phyloP scores from a whole-genome alignment of 2,888 invertebrate genomes.

The Strigamia maritima region DNA sequence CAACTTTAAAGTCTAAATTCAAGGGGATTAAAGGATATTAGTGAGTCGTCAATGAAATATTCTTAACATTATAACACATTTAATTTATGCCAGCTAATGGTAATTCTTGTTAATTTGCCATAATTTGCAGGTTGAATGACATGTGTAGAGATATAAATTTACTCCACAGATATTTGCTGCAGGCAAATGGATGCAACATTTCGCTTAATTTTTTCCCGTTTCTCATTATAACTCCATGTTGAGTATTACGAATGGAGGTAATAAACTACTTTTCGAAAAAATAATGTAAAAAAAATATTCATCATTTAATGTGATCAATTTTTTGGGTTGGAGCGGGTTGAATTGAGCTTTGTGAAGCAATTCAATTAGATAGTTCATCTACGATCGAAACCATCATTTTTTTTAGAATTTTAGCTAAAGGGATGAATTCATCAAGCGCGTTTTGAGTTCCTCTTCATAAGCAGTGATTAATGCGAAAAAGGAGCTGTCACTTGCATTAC shows the following conservation, averaged over 20 bases:
- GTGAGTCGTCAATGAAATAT: background rate
- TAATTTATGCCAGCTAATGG: background rate
- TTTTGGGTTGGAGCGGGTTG: background rate
- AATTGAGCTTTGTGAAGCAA: background rate
- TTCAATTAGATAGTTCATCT: conserved; percentile 10
- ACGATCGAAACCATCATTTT: conserved; percentile 6
- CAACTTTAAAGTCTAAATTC: background rate
- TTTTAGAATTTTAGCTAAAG: background rate
- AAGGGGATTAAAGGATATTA: background rate
- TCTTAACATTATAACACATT: background rate
- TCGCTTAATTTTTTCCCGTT: background rate
- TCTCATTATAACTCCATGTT: background rate
- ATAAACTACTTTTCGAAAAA: background rate
- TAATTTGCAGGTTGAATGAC: background rate
- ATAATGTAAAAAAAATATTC: too few relatives aligned
- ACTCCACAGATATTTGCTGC: background rate
- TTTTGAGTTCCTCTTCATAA: background rate
- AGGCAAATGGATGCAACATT: background rate
- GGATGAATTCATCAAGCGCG: conserved; percentile 16
- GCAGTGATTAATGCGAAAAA: conserved; percentile 16
- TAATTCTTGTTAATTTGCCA: background rate
- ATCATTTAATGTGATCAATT: background rate
- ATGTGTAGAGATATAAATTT: background rate
- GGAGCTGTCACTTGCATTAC: conserved; percentile 9
- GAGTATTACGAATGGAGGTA: background rate